Conservation (phyloP, 2,113 vertebrate genomes). For the Semnopithecus entellus region DNA sequence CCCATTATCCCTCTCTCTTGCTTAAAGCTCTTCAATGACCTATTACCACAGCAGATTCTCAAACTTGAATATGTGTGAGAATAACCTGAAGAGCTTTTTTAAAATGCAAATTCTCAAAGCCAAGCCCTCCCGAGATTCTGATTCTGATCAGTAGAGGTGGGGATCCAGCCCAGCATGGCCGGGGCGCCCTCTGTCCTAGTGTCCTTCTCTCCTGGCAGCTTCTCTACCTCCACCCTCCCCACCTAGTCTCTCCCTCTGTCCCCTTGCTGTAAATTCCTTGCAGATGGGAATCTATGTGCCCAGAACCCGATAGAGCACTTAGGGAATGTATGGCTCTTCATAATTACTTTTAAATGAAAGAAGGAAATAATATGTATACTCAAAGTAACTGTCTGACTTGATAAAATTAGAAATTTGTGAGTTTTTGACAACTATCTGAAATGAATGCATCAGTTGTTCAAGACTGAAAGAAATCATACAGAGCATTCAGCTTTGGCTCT, state of each 20-base stretch:
- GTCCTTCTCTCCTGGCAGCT: neutral
- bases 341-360: constrained; percentile 24
- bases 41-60: neutral
- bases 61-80: neutral
- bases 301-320: neutral
- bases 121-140: neutral
- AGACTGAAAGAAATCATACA: neutral
- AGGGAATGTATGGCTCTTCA: neutral
- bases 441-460: neutral
- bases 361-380: neutral
- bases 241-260: neutral
- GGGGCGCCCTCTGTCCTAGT: neutral
- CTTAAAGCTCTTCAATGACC: neutral
- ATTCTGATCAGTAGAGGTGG: neutral
- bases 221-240: fast-evolving
- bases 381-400: neutral
- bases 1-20: neutral
- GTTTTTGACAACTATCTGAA: constrained; percentile 22
- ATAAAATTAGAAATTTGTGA: constrained; percentile 7
- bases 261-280: neutral
- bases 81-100: neutral
- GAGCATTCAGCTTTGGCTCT: neutral
- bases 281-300: neutral
- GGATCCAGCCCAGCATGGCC: neutral
- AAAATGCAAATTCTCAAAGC: neutral